Evolutionary conservation across 64 coral and sea anemone genomes (phyloP).

Genomic region (Stylophora pistillata): DNA sequence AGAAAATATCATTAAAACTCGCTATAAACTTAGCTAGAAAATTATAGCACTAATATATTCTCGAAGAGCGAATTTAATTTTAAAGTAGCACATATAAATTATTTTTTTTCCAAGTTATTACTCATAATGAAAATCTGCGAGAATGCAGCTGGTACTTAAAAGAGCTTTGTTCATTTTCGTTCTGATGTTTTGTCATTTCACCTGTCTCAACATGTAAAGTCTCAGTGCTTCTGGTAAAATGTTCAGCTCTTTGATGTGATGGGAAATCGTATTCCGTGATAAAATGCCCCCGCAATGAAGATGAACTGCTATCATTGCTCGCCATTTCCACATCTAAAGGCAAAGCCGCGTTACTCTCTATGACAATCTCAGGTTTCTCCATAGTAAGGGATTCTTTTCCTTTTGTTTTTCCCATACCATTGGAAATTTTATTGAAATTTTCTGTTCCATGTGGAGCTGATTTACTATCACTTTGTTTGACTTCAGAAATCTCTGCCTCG

Average conservation of each 20-base stretch:
- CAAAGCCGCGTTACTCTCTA: background rate
- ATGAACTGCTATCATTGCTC: background rate
- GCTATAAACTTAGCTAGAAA: too few species aligned
- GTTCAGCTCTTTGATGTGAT: background rate
- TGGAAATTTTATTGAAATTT: background rate
- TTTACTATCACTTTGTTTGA: background rate
- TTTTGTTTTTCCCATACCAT: background rate
- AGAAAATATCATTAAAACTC: too few species aligned
- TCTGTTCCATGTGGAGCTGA: background rate
- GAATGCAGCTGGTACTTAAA: slow-evolving; percentile 6
- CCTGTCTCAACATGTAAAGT: background rate
- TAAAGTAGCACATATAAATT: too few species aligned
- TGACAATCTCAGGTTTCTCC: background rate
- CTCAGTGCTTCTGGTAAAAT: slow-evolving; percentile 27
- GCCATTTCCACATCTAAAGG: background rate
- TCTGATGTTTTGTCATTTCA: background rate
- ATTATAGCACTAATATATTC: too few species aligned
- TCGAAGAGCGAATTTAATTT: too few species aligned
- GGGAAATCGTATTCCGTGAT: slow-evolving; percentile 14
- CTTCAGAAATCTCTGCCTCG: background rate
- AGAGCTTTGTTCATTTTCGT: slow-evolving; percentile 4
- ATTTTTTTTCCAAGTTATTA: too few species aligned
- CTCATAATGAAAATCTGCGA: slow-evolving; percentile 33
- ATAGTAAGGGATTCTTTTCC: background rate
- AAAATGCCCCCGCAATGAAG: background rate